Base-by-base conservation (phyloP, 2,888 invertebrate species). In the Papilio demoleus region DNA sequence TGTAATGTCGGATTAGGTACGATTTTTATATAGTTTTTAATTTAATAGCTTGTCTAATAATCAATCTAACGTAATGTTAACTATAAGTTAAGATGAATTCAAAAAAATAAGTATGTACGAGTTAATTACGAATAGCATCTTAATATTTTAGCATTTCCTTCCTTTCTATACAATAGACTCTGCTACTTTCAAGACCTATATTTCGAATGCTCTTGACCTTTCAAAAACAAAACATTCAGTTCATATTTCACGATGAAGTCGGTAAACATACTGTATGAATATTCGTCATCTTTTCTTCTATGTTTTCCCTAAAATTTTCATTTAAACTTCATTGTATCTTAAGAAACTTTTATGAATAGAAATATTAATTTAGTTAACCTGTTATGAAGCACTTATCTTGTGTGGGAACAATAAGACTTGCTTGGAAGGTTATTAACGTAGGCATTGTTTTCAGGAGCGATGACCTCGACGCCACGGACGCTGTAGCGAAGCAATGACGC, bases 401-500 rank as follows among this genome's bases (percentile, higher is more conserved):
- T 34, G 24, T 60, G 53, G 56, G 22, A 61, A 66, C 70, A 70
- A 62, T 63, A 22, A 38, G 38, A 74, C 77, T 79, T 77, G 77
- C 76, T 77, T 79, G 78, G 80, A 80, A 77, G 79, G 82, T 86
- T 84, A 82, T 85, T 83, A 86, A 80, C 81, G 81, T 74, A 72
- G 76, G 78, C 81, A 88, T 90, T 90, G 89, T 90, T 92, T 77
- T 72, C 87, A 91, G 91, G 86, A 82, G 82, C 85, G 80, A 86
- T 88, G 89, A 86, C 83, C 86, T 76, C 77, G 70, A 77, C 73
- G n/a, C n/a, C 70, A 67, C 73, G 72, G 75, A 76, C 76, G 73
- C 74, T 76, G 78, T 77, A 77, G 70, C 68, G 76, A 75, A 83
- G 83, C 78, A 79, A 92, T 92, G 92, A 87, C 86, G 81, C 85